phyloP scores from a whole-genome alignment of 30 jellyfish, hydroid and myxozoan species.

The Clytia hemisphaerica region DNA sequence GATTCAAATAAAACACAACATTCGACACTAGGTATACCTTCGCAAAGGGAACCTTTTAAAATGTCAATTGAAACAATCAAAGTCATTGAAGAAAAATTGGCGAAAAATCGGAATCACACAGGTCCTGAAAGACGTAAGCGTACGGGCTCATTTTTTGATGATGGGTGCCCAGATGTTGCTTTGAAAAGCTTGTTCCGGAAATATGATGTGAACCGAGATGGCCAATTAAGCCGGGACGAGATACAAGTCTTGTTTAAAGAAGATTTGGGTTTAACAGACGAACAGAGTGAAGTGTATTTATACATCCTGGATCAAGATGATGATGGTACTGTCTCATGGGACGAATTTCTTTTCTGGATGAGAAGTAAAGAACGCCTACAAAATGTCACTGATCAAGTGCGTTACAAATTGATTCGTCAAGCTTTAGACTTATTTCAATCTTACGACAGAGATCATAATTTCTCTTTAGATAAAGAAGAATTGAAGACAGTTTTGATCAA shows the following conservation, averaged over 20 bases:
- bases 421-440: constrained; percentile 30
- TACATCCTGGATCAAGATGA: constrained; percentile 25
- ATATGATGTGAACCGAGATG: constrained; percentile 19
- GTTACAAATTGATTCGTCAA: constrained; percentile 1
- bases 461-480: constrained; percentile 11
- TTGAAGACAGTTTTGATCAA: constrained; percentile 9
- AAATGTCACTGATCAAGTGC: constrained; percentile 15
- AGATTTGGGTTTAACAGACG: constrained; percentile 17
- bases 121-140: too few relatives aligned
- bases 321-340: constrained; percentile 9
- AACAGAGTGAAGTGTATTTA: constrained; percentile 7
- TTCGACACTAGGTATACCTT: too few relatives aligned
- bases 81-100: too few relatives aligned
- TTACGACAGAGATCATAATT: constrained; percentile 12
- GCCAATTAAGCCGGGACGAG: not conserved
- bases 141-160: too few relatives aligned
- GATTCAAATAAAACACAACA: too few relatives aligned
- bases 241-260: not conserved
- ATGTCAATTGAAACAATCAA: too few relatives aligned
- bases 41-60: too few relatives aligned
- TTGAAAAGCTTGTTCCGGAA: constrained; percentile 20
- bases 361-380: constrained; percentile 6
- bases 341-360: constrained; percentile 20
- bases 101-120: too few relatives aligned
- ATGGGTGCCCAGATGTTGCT: constrained; percentile 30